These are phyloP conservation scores for Drosophila quinaria DNA, from an alignment of 2,888 invertebrate species.

Conservation along the genomic window DNA sequence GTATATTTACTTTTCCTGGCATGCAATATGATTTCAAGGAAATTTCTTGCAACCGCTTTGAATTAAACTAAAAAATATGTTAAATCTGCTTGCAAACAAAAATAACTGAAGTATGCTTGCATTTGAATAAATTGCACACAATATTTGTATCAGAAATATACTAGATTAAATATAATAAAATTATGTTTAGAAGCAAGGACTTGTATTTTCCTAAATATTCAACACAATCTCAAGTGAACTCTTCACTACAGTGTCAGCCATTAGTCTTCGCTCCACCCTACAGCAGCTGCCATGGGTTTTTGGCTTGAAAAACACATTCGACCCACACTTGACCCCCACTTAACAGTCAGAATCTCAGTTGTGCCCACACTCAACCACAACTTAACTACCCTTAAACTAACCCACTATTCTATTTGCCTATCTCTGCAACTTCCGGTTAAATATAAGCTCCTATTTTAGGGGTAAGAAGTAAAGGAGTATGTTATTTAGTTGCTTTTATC, in stretches of 20 bases:
- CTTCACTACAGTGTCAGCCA: slow-evolving; percentile 39
- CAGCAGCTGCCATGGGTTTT: slow-evolving; percentile 32
- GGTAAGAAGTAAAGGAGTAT: slow-evolving; percentile 27
- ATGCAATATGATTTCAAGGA: not conserved
- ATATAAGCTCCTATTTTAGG: slow-evolving; percentile 43
- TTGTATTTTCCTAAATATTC: not conserved
- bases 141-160: not conserved
- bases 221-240: slow-evolving; percentile 1
- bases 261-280: slow-evolving; percentile 43
- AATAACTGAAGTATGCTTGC: no score
- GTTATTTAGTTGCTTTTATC: slow-evolving; percentile 54
- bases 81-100: not conserved
- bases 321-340: slow-evolving; percentile 48
- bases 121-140: not conserved
- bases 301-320: slow-evolving; percentile 63
- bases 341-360: slow-evolving; percentile 59
- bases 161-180: not conserved
- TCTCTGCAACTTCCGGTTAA: slow-evolving; percentile 44
- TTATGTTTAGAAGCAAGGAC: not conserved
- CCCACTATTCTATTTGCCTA: slow-evolving; percentile 28
- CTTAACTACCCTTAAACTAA: slow-evolving; percentile 57
- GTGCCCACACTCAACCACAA: slow-evolving; percentile 22
- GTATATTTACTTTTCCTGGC: not conserved
- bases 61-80: not conserved
- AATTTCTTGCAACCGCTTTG: not conserved